Percentiles rank a stretch among this genome's conserved stretches.
Conservation (phyloP, 2,113 vertebrate genomes). For the Perca flavescens region DNA sequence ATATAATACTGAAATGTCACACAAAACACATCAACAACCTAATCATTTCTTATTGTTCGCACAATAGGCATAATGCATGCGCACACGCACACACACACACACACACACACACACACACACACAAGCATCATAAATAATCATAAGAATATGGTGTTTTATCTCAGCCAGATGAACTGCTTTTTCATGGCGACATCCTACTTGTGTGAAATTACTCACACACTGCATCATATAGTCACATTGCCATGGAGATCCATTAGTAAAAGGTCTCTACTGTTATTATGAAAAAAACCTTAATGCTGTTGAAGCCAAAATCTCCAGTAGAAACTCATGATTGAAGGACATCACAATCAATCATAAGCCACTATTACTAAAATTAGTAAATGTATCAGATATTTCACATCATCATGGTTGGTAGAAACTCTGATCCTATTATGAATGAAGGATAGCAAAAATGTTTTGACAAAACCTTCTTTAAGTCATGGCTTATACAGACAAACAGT, state of each 20-base stretch:
- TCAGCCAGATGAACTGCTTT: conserved; percentile 21
- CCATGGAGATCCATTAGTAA: conserved; percentile 40
- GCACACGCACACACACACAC: not conserved
- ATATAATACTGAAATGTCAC: conserved; percentile 22
- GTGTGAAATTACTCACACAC: conserved; percentile 14
- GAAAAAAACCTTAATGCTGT: conserved; percentile 7
- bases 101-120: conserved; percentile 4
- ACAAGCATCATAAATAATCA: conserved; percentile 52
- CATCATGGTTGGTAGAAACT: not conserved
- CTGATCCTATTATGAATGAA: conserved; percentile 19
- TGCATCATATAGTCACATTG: conserved; percentile 18
- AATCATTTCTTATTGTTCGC: conserved; percentile 20
- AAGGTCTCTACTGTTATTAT: conserved; percentile 12
- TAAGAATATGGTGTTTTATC: conserved; percentile 54
- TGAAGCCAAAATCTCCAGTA: conserved; percentile 15
- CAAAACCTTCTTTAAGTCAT: conserved; percentile 17
- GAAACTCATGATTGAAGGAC: not conserved
- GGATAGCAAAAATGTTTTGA: not conserved
- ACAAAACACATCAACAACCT: not conserved
- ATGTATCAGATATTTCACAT: conserved; percentile 1
- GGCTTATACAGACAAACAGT: not conserved
- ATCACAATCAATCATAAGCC: not conserved
- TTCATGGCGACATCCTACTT: conserved; percentile 13
- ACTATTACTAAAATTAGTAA: not conserved
- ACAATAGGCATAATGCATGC: conserved; percentile 22